phyloP scores from a whole-genome alignment of 1,140 invertebrate species.

The Drosophila nannoptera region DNA sequence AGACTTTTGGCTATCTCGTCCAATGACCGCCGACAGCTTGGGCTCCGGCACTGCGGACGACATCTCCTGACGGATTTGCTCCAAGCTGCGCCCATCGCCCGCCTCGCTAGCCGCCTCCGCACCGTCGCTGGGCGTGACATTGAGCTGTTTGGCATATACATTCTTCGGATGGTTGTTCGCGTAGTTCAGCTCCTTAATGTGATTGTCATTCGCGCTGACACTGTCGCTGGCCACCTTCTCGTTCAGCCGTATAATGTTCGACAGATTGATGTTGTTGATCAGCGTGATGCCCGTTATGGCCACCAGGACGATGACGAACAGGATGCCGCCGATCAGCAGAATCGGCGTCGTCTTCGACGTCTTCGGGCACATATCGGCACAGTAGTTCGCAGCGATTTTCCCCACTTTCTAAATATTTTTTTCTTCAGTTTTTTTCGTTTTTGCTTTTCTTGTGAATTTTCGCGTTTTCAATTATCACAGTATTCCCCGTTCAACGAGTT shows the following conservation, averaged over 20 bases:
- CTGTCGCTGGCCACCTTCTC: conserved; percentile 78
- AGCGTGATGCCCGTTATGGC: conserved; percentile 71
- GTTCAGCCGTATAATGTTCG: conserved; percentile 75
- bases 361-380: conserved; percentile 65
- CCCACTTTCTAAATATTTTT: too few species aligned
- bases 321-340: conserved; percentile 70
- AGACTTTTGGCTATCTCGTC: conserved; percentile 9
- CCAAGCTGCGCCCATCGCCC: conserved; percentile 35
- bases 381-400: neutral
- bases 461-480: conserved; percentile 11
- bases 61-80: conserved; percentile 56
- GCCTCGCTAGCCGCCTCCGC: conserved; percentile 15
- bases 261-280: conserved; percentile 77
- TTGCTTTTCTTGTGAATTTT: neutral
- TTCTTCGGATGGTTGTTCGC: conserved; percentile 74
- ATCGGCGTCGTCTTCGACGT: conserved; percentile 70
- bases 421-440: neutral
- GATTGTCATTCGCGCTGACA: conserved; percentile 68
- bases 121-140: conserved; percentile 23
- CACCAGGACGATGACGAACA: conserved; percentile 73
- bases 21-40: conserved; percentile 43
- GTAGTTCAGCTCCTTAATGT: conserved; percentile 73
- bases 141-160: conserved; percentile 31
- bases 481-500: neutral
- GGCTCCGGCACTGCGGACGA: conserved; percentile 39